Base-by-base conservation (phyloP, 1,140 invertebrate species). In the Neocloeon triangulifer region DNA sequence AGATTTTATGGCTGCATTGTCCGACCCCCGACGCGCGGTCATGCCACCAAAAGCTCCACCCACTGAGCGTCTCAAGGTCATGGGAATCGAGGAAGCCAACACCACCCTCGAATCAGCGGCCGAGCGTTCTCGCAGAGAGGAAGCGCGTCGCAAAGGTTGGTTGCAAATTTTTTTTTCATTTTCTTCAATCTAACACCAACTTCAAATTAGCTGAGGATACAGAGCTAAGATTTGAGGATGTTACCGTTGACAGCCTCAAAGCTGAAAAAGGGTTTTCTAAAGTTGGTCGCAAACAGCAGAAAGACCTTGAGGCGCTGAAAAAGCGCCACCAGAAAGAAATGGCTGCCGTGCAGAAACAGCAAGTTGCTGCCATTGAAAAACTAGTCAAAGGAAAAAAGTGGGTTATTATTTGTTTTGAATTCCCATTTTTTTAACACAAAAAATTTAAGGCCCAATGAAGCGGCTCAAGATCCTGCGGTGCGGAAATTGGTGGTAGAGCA, bases 1-100 rank as follows among this genome's bases (percentile, higher is more conserved):
- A 82, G 89, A 92, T 52, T 80, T 98, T 47, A 97, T 98, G 76
- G 89, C 92, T 40, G 91, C 92, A 6, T 55, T 98, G 32, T 91
- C 88, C 21, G 92, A 95, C 52, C 94, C 94, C 1, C 64, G 84
- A 39, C 15, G 27, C 10, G 88, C 84, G 20, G 92, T 89, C 52
- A 66, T 86, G 43, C 80, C 79, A 3, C 75, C 78, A n/a, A 78
- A 63, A 59, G 71, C 84, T 42, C 86, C 88, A 49, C 62, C 82
- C 38, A 73, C 75, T 6, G 76, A 88, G 47, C 84, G 89, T 48
- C 80, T 94, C 73, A 81, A 85, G 48, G 79, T 81, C 12, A 73
- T 94, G 69, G 86, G 86, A 18, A 89, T 94, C 39, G 84, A 89
- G 48, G 79, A 82, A 42, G 60, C 67, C 13, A 76, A 73, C 43